Percentiles rank a stretch among this genome's conserved stretches.
phyloP scores from a whole-genome alignment of 2,888 invertebrate genomes.

The Lordiphosa fenestrarum region DNA sequence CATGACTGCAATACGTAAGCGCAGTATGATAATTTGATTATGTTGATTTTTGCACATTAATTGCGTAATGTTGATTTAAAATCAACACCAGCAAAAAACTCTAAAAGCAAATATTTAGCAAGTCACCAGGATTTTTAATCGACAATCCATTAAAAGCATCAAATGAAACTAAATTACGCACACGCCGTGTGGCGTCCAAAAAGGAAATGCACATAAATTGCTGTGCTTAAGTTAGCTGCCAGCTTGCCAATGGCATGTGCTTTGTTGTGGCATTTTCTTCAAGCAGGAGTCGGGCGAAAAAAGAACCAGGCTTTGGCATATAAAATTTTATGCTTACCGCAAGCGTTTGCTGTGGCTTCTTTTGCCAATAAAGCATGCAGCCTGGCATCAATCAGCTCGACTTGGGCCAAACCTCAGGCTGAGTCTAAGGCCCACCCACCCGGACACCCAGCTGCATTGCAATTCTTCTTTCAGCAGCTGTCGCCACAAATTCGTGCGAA shows the following conservation, averaged over 20 bases:
- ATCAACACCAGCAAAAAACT: slow-evolving; percentile 1
- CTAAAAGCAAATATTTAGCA: background rate
- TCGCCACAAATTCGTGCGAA: slow-evolving; percentile 55
- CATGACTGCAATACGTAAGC: slow-evolving; percentile 13
- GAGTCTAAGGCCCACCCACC: background rate
- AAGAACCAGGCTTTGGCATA: slow-evolving; percentile 5
- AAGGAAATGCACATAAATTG: slow-evolving; percentile 6
- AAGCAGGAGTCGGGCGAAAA: slow-evolving; percentile 1
- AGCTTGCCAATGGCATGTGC: slow-evolving; percentile 31
- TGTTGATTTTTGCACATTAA: slow-evolving; percentile 57
- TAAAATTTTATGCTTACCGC: slow-evolving; percentile 32
- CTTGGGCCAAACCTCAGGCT: slow-evolving; percentile 6
- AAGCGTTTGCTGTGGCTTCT: slow-evolving; percentile 67
- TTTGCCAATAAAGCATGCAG: slow-evolving; percentile 33
- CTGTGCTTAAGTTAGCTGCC: slow-evolving; percentile 25
- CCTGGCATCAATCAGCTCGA: slow-evolving; percentile 39
- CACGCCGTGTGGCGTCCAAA: slow-evolving; percentile 16
- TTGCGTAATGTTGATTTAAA: slow-evolving; percentile 39
- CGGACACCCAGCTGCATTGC: slow-evolving; percentile 36
- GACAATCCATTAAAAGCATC: too few species aligned
- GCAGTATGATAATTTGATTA: slow-evolving; percentile 50
- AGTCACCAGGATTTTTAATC: background rate
- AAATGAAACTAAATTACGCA: slow-evolving; percentile 15
- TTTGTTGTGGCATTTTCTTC: slow-evolving; percentile 60
- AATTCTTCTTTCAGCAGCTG: slow-evolving; percentile 51